Percentiles rank a stretch among this genome's conserved stretches.
These are phyloP conservation scores for Rallus crepitans DNA, from an alignment of 2,797 vertebrate species.

Conservation along the genomic window DNA sequence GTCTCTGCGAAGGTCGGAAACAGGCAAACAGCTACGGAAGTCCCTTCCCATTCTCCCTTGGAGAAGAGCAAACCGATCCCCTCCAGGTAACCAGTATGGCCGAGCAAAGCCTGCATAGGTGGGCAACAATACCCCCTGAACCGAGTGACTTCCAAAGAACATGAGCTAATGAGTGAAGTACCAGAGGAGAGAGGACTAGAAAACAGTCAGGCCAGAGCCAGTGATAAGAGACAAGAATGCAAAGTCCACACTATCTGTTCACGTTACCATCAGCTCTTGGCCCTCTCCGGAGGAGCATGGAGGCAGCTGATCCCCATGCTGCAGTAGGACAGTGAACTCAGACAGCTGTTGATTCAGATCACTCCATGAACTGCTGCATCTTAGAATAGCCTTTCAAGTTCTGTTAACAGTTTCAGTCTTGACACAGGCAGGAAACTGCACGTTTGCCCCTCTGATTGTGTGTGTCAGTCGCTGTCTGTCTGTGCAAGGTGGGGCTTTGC, in stretches of 20 bases:
- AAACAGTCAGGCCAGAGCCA: rapidly evolving
- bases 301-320: rapidly evolving
- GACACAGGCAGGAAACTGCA: background rate
- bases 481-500: background rate
- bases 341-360: rapidly evolving
- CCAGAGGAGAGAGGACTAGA: background rate
- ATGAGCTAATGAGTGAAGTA: background rate
- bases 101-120: background rate
- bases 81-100: background rate
- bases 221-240: background rate
- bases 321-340: background rate
- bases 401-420: background rate
- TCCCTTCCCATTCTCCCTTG: background rate
- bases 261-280: background rate
- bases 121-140: background rate
- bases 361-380: background rate
- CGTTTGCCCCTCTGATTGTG: background rate
- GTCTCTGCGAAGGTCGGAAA: background rate
- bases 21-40: background rate
- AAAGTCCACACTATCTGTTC: background rate
- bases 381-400: background rate
- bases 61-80: background rate
- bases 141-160: background rate
- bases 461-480: background rate
- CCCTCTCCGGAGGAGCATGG: background rate